Evolutionary conservation across 2,113 vertebrate genomes (phyloP), one percentile per base, ranked within the genome.

Genomic region (Zonotrichia leucophrys): DNA sequence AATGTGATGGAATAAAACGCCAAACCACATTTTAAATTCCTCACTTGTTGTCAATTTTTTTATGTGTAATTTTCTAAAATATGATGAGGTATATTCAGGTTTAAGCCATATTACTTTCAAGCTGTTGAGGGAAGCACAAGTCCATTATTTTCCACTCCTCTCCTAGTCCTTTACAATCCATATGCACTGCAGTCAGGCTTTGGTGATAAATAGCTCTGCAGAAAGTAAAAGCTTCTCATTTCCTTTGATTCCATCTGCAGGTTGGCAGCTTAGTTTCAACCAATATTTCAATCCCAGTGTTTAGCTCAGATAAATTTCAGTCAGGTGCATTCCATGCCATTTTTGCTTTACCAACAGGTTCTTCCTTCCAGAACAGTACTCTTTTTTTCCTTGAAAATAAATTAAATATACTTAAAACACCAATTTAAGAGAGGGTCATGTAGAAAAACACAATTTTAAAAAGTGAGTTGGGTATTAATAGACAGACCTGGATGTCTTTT

Each of bases 151-250:
- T 39, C 47, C 73, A 37, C 68, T 75, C n/a, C 56, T 87, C 56
- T 66, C 72, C 69, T 33, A 25, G 62, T 79, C 50, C 42, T 50
- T 76, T 56, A 15, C 67, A 90, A 77, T 76, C 78, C 93, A 69
- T 64, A 42, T 63, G 62, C 84, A 39, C 75, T 49, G 42, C 91
- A 85, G 83, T 69, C 88, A 67, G 87, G 74, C 59, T 78, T 76
- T 79, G 64, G 89, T 95, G 96, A 95, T 79, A 73, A 91, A 96
- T 87, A 89, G 89, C 93, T 91, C 95, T 92, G 77, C 87, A 91
- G 91, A 92, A 92, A 73, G 87, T 47, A 76, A 82, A 94, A 95
- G 87, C 78, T 91, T 58, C 75, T 89, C 23, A 3, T 91, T 91
- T 95, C 89, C 91, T 82, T 89, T 84, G 84, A 89, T 95, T 92